Base-by-base conservation (phyloP, 2,113 vertebrate genomes). In the Amphilophus citrinellus region DNA sequence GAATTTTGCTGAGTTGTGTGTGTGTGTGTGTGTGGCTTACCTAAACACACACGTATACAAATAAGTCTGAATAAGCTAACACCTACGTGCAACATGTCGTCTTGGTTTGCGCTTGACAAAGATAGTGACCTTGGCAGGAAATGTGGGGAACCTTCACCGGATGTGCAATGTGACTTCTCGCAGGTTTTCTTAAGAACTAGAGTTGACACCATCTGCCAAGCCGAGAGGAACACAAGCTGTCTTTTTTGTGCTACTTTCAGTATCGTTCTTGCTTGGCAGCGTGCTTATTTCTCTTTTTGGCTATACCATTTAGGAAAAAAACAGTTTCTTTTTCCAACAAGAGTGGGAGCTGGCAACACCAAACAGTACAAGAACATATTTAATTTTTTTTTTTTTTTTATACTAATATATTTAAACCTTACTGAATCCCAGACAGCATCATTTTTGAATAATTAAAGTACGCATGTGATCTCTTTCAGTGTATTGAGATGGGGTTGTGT, bases 71-170 rank as follows among this genome's bases (percentile, higher is more conserved):
- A 44, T n/a, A 35, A 32, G 15, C 22, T n/a, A 24, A 61, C 42
- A 59, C 17, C 47, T 50, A 27, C 24, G 53, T 77, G 53, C 47
- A 66, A 10, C 3, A 24, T 35, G 50, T 20, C 42, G 13, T 32
- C n/a, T 82, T 5, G 4, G 39, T 50, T 6, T 84, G 73, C 35
- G n/a, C 76, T 78, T 63, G 11, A 68, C 15, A 79, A 6, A 37
- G 61, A 83, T 42, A 8, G 47, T 73, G 82, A 78, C 83, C 77
- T 82, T 80, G 22, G 65, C 87, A 94, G 90, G 93, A 93, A 89
- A 58, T 11, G 56, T n/a, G 53, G 87, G 56, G 87, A 92, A 87
- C 88, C 84, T 84, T 65, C 7, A 90, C 91, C 88, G 94, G 94
- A 94, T 94, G 86, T 77, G 77, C 73, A 57, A 59, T 84, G 83